Percentiles rank a stretch among this genome's conserved stretches.
phyloP scores from a whole-genome alignment of 2,888 invertebrate species.

The Empis stercorea region DNA sequence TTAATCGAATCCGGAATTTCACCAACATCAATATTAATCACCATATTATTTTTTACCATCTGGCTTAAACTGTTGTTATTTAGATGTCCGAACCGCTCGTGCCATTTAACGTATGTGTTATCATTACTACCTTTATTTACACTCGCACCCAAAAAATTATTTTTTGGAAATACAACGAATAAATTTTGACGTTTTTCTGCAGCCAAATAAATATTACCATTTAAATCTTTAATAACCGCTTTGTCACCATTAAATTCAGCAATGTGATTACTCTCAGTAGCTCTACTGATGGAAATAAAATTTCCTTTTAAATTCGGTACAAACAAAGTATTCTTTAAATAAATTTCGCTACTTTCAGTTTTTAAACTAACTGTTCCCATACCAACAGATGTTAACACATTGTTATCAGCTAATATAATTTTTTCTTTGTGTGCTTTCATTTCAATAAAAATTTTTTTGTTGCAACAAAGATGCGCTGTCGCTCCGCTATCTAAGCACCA shows the following conservation, averaged over 20 bases:
- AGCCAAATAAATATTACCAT: background rate
- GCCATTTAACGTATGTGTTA: background rate
- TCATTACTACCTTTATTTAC: background rate
- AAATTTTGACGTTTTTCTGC: background rate
- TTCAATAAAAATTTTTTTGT: background rate
- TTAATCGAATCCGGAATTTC: background rate
- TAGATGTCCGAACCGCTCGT: background rate
- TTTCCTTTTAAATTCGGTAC: conserved; percentile 1
- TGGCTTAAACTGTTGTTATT: background rate
- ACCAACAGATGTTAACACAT: too few relatives aligned
- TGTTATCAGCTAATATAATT: background rate
- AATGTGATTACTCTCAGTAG: background rate
- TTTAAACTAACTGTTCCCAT: background rate
- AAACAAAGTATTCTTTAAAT: background rate
- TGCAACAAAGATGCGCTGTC: background rate
- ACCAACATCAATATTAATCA: background rate
- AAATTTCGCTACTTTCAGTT: background rate
- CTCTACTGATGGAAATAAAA: background rate
- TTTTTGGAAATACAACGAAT: background rate
- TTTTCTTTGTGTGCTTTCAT: background rate
- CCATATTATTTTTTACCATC: background rate
- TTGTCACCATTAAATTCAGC: background rate
- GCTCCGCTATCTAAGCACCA: background rate
- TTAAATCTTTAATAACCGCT: background rate
- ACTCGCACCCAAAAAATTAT: background rate